These are phyloP conservation scores for Plestiodon gilberti DNA, from an alignment of 2,113 vertebrate genomes.

Conservation along the genomic window DNA sequence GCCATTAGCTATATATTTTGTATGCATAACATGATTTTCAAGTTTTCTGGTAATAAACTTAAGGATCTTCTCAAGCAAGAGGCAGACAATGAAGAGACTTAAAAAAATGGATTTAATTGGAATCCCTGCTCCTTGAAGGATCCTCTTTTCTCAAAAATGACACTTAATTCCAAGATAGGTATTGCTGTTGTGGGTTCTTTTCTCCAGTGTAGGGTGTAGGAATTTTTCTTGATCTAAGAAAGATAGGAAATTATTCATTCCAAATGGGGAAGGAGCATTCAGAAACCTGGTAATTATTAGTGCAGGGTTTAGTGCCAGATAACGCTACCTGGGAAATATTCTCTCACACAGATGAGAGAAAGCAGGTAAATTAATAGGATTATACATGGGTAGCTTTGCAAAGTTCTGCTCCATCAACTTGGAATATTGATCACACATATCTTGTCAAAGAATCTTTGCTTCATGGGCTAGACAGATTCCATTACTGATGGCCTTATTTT, in stretches of 20 bases:
- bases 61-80: not conserved
- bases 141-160: not conserved
- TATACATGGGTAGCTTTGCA: too few relatives aligned
- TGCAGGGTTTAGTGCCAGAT: not conserved
- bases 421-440: not conserved
- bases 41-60: constrained; percentile 21
- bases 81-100: not conserved
- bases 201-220: too few relatives aligned
- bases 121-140: constrained; percentile 26
- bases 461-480: not conserved
- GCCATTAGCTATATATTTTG: constrained; percentile 8
- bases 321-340: too few relatives aligned
- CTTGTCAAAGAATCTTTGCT: not conserved
- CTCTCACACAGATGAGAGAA: too few relatives aligned
- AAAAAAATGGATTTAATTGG: constrained; percentile 25
- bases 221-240: not conserved
- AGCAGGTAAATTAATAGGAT: too few relatives aligned
- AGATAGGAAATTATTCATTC: not conserved
- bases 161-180: not conserved
- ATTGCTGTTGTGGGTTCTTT: not conserved
- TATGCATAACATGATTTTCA: constrained; percentile 18
- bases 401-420: too few relatives aligned
- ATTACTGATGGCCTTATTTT: not conserved
- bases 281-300: not conserved
- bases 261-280: not conserved